Evolutionary conservation across 2,797 vertebrate genomes (phyloP), one percentile per base, ranked within the genome.

Genomic region (Pseudotriccus pelzelni): DNA sequence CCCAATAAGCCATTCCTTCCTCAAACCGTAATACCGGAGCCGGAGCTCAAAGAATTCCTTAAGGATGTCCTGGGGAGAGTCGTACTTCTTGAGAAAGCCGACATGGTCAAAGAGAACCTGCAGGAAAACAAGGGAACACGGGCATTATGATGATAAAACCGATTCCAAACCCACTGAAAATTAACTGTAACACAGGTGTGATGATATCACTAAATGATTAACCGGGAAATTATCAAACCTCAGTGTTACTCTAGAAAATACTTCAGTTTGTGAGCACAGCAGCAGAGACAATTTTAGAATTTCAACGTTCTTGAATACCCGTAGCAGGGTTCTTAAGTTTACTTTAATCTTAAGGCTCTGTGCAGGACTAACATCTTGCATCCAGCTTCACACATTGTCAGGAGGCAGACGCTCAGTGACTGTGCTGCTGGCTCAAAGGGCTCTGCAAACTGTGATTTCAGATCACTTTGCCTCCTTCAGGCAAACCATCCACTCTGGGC

Each of bases 31-130:
- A 95, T 99, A 99, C n/a, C 98, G 99, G 94, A 99, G 97, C 52
- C 99, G 97, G 94, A 99, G 97, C 50, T 99, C 98, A 90, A 98
- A 99, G 98, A 99, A 99, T 93, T 99, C 99, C 81, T 97, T 98
- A 27, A 99, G 96, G 87, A 99, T 98, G 64, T 99, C 99, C 95
- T 98, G 95, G 63, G 98, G 98, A 1, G 98, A 98, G 62, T 99
- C 98, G 0, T 99, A 99, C 97, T 99, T 99, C 97, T 98, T 99
- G 94, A 99, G 97, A 86, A 99, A 99, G 79, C 99, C 99, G 1
- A 98, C 98, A 0, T 99, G 99, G 97, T 99, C 99, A 93, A 99
- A 99, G 88, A 99, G 98, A 87, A 99, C 99, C 99, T 99, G 52
- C 52, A 87, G 59, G 56, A 77, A 94, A 93, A 89, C 24, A 23